Evolutionary conservation across 2,888 invertebrate genomes (phyloP).

Genomic region (Mythimna pallens): DNA sequence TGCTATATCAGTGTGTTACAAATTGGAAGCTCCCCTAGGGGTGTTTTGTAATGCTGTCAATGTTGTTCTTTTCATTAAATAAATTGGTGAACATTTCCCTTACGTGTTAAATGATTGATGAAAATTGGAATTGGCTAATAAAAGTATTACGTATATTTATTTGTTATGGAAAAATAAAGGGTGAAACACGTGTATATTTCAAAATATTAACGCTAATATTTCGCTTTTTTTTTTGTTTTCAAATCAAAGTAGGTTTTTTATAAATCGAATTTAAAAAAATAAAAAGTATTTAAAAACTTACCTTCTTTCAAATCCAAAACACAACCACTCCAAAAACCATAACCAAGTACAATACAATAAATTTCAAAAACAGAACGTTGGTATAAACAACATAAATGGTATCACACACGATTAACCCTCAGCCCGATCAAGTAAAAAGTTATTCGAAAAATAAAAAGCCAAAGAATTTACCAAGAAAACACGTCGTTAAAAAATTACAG

Average conservation of each 20-base stretch:
- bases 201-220: background rate
- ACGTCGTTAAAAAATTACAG: slow-evolving; percentile 24
- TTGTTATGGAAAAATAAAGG: no score
- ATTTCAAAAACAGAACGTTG: slow-evolving; percentile 41
- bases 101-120: slow-evolving; percentile 33
- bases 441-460: slow-evolving; percentile 18
- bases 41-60: slow-evolving; percentile 23
- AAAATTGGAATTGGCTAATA: slow-evolving; percentile 15
- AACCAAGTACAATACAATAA: slow-evolving; percentile 34
- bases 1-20: slow-evolving; percentile 23
- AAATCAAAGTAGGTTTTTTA: no score
- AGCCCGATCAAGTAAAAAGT: slow-evolving; percentile 33
- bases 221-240: no score
- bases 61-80: slow-evolving; percentile 42
- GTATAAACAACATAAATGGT: slow-evolving; percentile 53
- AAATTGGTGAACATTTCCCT: slow-evolving; percentile 25
- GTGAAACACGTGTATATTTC: background rate
- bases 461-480: slow-evolving; percentile 33
- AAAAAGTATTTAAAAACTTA: slow-evolving; percentile 33
- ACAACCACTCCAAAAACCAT: slow-evolving; percentile 29
- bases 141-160: slow-evolving; percentile 17
- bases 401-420: slow-evolving; percentile 56
- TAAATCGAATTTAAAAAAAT: background rate
- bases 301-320: slow-evolving; percentile 45
- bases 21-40: slow-evolving; percentile 24